phyloP scores from a whole-genome alignment of 2,797 vertebrate genomes.

The Zalophus californianus region DNA sequence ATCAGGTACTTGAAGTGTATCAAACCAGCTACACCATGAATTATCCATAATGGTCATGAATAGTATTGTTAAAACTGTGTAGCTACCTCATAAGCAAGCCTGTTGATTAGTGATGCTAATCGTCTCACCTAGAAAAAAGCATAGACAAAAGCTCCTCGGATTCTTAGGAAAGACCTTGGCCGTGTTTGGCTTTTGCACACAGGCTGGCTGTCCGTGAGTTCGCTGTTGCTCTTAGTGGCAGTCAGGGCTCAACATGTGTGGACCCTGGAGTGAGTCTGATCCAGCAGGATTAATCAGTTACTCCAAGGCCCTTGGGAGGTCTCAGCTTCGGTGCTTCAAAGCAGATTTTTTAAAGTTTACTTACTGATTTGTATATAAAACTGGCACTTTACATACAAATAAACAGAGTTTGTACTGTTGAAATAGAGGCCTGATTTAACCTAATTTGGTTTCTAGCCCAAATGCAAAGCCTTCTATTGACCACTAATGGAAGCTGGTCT shows the following conservation, averaged over 20 bases:
- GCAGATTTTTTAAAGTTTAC: constrained; percentile 83
- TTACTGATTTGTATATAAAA: constrained; percentile 84
- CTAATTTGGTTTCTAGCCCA: background rate
- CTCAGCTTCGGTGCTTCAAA: constrained; percentile 70
- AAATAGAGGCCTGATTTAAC: background rate
- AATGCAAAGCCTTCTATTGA: background rate
- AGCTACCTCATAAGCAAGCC: constrained; percentile 52
- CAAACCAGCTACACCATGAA: background rate
- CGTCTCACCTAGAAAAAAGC: background rate
- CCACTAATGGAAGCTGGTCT: background rate
- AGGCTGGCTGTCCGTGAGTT: background rate
- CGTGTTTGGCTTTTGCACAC: background rate
- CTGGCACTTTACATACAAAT: constrained; percentile 86
- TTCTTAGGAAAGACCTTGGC: background rate
- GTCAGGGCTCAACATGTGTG: background rate
- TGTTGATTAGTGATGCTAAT: background rate
- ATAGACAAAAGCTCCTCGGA: background rate
- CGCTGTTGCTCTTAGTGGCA: background rate
- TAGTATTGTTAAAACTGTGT: constrained; percentile 19
- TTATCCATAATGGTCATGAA: background rate
- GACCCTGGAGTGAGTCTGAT: background rate
- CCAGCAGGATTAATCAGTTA: background rate
- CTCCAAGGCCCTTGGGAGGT: background rate
- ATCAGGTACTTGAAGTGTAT: background rate
- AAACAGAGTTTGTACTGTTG: constrained; percentile 70